Evolutionary conservation across 2,888 invertebrate species (phyloP).

Genomic region (Pterobdella sp.): DNA sequence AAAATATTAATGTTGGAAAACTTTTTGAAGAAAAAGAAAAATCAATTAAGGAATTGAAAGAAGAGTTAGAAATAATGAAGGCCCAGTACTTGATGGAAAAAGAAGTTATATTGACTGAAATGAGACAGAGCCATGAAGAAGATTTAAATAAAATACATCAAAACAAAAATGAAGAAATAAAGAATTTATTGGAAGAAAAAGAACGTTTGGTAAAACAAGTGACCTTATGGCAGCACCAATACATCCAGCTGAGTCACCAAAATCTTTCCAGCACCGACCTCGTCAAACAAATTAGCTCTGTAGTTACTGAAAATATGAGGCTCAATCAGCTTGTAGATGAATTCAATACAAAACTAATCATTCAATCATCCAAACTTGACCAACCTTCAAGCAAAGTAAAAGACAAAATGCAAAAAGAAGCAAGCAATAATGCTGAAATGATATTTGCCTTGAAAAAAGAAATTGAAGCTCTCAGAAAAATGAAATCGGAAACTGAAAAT

Average conservation of each 20-base stretch:
- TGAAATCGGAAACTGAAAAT: background rate
- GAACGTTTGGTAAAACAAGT: constrained; percentile 28
- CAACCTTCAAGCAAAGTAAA: background rate
- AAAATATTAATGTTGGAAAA: constrained; percentile 9
- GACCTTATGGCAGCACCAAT: constrained; percentile 34
- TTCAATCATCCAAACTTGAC: background rate
- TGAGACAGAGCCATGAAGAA: background rate
- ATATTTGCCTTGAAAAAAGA: constrained; percentile 3
- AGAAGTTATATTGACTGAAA: constrained; percentile 3
- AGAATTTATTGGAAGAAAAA: constrained; percentile 18
- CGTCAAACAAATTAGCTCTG: constrained; percentile 30
- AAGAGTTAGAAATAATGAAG: constrained; percentile 39
- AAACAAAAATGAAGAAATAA: constrained; percentile 7
- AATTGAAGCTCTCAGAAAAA: constrained; percentile 7
- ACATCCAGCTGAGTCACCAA: constrained; percentile 34
- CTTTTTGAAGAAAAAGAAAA: constrained; percentile 35
- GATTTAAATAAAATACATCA: background rate
- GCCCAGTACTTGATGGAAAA: constrained; percentile 29
- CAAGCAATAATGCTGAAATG: background rate
- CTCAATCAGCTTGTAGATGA: constrained; percentile 31
- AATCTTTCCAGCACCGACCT: constrained; percentile 35
- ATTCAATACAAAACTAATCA: constrained; percentile 22
- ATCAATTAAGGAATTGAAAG: constrained; percentile 38
- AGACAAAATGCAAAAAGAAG: background rate
- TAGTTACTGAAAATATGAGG: constrained; percentile 32